Percentiles rank a stretch among this genome's conserved stretches.
These are phyloP conservation scores for Amphiduros pacificus DNA, from an alignment of 2,888 invertebrate species.

Conservation along the genomic window DNA sequence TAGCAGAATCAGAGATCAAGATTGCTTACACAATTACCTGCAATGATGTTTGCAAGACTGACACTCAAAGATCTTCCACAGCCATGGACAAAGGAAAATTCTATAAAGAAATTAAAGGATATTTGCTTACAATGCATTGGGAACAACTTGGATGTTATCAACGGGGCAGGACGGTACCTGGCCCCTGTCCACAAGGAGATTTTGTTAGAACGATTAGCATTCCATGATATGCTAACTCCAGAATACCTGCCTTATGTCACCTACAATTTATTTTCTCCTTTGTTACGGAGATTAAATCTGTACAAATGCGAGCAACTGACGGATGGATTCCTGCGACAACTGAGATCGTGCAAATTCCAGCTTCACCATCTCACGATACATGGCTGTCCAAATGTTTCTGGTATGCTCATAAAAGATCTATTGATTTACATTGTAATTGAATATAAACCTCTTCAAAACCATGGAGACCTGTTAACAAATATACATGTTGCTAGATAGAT, in stretches of 20 bases:
- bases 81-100: not conserved
- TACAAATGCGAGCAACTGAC: slow-evolving; percentile 47
- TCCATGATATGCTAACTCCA: slow-evolving; percentile 40
- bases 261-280: slow-evolving; percentile 37
- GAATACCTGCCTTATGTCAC: slow-evolving; percentile 38
- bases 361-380: slow-evolving; percentile 40
- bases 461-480: no score
- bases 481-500: no score
- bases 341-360: slow-evolving; percentile 37
- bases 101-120: slow-evolving; percentile 41
- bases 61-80: no score
- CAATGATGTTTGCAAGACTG: no score
- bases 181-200: slow-evolving; percentile 48
- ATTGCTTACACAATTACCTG: no score
- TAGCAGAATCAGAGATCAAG: no score
- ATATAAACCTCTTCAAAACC: no score
- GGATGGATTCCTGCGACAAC: slow-evolving; percentile 36
- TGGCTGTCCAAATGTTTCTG: slow-evolving; percentile 41
- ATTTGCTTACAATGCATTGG: slow-evolving; percentile 43
- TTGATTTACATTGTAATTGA: no score
- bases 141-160: slow-evolving; percentile 37
- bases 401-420: no score
- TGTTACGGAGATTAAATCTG: slow-evolving; percentile 37
- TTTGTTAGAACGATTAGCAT: slow-evolving; percentile 41
- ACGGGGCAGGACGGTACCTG: slow-evolving; percentile 31